These are phyloP conservation scores for Patella pellucida DNA, from an alignment of 2,888 invertebrate species.

Conservation along the genomic window DNA sequence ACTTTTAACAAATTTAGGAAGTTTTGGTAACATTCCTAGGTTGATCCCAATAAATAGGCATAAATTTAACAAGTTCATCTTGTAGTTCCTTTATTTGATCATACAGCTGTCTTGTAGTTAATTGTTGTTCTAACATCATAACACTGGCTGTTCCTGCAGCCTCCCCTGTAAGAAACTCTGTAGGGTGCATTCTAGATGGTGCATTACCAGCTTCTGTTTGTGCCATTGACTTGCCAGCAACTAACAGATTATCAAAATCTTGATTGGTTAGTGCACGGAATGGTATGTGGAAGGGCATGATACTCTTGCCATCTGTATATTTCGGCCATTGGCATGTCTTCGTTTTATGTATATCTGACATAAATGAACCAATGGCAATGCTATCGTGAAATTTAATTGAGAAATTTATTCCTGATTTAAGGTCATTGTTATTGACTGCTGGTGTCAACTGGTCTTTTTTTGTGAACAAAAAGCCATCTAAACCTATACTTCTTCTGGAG, in stretches of 20 bases:
- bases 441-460: slow-evolving; percentile 15
- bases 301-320: slow-evolving; percentile 27
- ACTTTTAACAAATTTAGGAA: no score
- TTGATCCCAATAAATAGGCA: slow-evolving; percentile 26
- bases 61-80: slow-evolving; percentile 4
- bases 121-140: slow-evolving; percentile 27
- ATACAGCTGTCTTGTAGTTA: slow-evolving; percentile 23
- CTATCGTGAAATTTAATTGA: slow-evolving; percentile 29
- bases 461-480: slow-evolving; percentile 29
- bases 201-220: slow-evolving; percentile 34
- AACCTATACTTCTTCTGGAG: slow-evolving; percentile 33
- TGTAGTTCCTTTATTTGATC: slow-evolving; percentile 17
- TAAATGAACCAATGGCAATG: slow-evolving; percentile 34
- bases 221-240: slow-evolving; percentile 38
- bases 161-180: slow-evolving; percentile 31
- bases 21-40: neutral
- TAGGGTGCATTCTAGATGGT: slow-evolving; percentile 33
- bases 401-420: slow-evolving; percentile 4
- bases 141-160: slow-evolving; percentile 35
- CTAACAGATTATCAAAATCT: slow-evolving; percentile 34
- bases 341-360: slow-evolving; percentile 31
- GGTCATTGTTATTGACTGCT: neutral
- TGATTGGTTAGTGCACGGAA: slow-evolving; percentile 35
- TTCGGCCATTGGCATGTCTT: slow-evolving; percentile 26
- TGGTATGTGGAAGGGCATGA: slow-evolving; percentile 35